phyloP scores from a whole-genome alignment of 2,797 vertebrate genomes.

The Clarias pachynema region DNA sequence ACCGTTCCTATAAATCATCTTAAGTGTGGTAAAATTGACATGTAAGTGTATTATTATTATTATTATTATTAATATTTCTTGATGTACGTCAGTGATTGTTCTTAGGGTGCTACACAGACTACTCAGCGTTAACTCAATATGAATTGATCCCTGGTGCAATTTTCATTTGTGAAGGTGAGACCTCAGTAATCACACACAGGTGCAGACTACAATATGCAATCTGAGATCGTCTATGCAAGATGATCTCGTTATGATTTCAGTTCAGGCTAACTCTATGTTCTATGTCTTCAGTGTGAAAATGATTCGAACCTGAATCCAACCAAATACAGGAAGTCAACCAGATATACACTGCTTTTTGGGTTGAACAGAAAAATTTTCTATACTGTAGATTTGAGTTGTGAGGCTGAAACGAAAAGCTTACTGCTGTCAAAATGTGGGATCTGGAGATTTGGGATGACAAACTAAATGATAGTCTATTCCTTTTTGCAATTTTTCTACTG shows the following conservation, averaged over 20 bases:
- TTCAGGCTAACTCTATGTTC: not conserved
- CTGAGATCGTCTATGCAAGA: not conserved
- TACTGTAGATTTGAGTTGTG: not conserved
- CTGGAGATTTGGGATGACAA: not conserved
- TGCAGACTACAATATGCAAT: not conserved
- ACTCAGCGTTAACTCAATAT: not conserved
- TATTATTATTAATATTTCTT: not conserved
- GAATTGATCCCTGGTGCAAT: not conserved
- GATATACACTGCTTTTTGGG: not conserved
- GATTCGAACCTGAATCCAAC: not conserved
- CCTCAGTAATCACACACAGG: not conserved
- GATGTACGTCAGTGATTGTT: not conserved
- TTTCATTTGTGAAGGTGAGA: not conserved
- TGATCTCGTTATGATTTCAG: not conserved
- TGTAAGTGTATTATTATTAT: not conserved
- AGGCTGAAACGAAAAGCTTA: not conserved
- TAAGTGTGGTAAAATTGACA: not conserved
- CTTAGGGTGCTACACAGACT: not conserved
- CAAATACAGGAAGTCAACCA: not conserved
- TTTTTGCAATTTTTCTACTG: not conserved
- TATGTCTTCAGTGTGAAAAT: not conserved
- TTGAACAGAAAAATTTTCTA: not conserved
- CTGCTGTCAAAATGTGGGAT: not conserved
- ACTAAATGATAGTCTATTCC: not conserved
- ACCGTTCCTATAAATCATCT: not conserved